Evolutionary conservation across 2,797 vertebrate genomes (phyloP), one percentile per base, ranked within the genome.

Genomic region (Lemur catta): DNA sequence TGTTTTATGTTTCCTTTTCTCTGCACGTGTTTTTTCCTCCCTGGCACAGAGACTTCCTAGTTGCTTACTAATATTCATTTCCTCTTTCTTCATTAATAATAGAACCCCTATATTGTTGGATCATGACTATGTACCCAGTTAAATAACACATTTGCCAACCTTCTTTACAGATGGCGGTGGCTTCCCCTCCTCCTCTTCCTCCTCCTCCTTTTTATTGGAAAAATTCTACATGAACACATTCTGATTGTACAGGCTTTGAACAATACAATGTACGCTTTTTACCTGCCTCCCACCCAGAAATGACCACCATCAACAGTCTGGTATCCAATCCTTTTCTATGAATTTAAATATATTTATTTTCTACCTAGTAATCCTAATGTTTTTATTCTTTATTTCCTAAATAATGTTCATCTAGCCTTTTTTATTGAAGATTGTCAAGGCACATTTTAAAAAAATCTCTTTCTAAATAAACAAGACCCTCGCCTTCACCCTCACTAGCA

Each of bases 261-360:
- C 28, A 59, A 61, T 59, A 63, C 22, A 26, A 20, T 50, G 48
- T 52, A 52, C 52, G 7, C 52, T 17, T 57, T 82, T 84, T 50
- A 59, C 63, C 55, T 52, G 61, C 50, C 35, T 46, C 43, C 63
- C 20, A 35, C 30, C 4, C 6, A 50, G 80, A 81, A 82, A 59
- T 78, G 72, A 75, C 48, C 38, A 55, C 71, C n/a, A 57, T 20
- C 46, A 57, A 22, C 24, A 63, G 80, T 38, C 81, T 52, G 52
- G 52, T 52, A 52, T 20, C 52, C 18, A 76, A 9, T 50, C 11
- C 50, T n/a, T 12, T 67, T 69, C 75, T 61, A 7, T 50, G 69
- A 82, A 59, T 78, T 94, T 78, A 71, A 89, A 50, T 75, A 18
- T 10, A 33, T 78, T 65, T 94, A 52, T 89, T 89, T 80, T 86